phyloP scores from a whole-genome alignment of 1,140 invertebrate genomes.

The Choristoneura fumiferana region DNA sequence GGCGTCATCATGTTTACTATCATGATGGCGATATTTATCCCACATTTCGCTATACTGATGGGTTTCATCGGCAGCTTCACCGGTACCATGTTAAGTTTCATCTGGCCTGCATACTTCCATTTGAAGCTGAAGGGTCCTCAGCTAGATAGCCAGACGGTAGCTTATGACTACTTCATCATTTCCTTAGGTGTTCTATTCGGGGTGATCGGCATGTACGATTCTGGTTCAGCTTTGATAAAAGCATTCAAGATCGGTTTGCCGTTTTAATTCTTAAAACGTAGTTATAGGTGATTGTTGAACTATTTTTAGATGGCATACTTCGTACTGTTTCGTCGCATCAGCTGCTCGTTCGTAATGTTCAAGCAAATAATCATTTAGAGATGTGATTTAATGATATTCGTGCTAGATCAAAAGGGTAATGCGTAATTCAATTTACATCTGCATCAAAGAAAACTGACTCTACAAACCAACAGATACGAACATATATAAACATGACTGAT shows the following conservation, averaged over 20 bases:
- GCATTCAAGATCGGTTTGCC: slow-evolving; percentile 95
- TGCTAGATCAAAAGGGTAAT: slow-evolving; percentile 25
- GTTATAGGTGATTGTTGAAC: slow-evolving; percentile 66
- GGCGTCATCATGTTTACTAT: slow-evolving; percentile 95
- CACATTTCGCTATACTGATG: slow-evolving; percentile 99
- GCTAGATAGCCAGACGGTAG: slow-evolving; percentile 86
- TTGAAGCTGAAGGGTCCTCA: slow-evolving; percentile 93
- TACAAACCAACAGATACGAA: too few species aligned
- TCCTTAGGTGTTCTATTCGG: slow-evolving; percentile 93
- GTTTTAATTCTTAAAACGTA: slow-evolving; percentile 81
- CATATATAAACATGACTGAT: too few species aligned
- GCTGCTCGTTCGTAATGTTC: slow-evolving; percentile 33
- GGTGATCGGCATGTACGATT: slow-evolving; percentile 96
- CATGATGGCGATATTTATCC: slow-evolving; percentile 97
- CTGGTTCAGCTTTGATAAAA: slow-evolving; percentile 92
- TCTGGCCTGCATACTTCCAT: slow-evolving; percentile 99
- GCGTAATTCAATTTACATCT: too few species aligned
- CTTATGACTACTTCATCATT: slow-evolving; percentile 96
- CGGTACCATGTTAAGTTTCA: slow-evolving; percentile 98
- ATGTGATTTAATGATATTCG: slow-evolving; percentile 45
- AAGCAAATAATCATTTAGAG: slow-evolving; percentile 40
- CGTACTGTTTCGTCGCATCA: slow-evolving; percentile 32
- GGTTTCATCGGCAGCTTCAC: slow-evolving; percentile 99
- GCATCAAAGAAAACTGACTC: background rate
- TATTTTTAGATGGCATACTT: slow-evolving; percentile 70